Conservation (phyloP, 2,888 invertebrate species). For the Netelia fuscicornis region DNA sequence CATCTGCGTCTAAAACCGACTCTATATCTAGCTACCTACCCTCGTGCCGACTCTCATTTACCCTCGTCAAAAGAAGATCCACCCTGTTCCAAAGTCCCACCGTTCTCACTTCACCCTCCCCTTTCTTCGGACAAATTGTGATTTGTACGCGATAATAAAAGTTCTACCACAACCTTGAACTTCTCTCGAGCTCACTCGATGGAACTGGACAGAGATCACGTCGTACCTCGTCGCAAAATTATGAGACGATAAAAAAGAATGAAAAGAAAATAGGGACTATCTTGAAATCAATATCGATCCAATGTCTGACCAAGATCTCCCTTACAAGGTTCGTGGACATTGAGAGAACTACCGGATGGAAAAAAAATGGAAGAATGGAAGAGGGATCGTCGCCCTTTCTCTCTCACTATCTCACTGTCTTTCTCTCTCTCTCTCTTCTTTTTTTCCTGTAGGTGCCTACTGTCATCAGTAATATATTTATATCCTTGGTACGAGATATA, state of each 20-base stretch:
- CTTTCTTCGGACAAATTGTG: conserved; percentile 66
- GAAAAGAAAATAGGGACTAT: conserved; percentile 13
- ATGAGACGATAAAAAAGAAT: conserved; percentile 11
- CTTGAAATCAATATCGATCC: neutral
- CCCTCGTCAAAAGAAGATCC: conserved; percentile 56
- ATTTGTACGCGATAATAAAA: conserved; percentile 73
- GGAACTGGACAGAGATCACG: neutral
- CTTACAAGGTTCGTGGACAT: conserved; percentile 24
- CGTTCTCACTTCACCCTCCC: neutral
- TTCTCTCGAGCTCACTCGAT: neutral
- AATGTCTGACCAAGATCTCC: conserved; percentile 10
- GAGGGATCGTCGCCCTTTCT: neutral
- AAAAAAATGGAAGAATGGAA: neutral
- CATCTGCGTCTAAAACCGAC: neutral
- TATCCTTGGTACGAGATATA: conserved; percentile 72
- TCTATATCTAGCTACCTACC: conserved; percentile 29
- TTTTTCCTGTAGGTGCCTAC: conserved; percentile 43
- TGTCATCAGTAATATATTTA: conserved; percentile 76
- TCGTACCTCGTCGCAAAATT: conserved; percentile 11
- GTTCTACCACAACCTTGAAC: conserved; percentile 65
- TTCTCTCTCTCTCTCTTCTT: conserved; percentile 6
- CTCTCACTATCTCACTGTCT: neutral
- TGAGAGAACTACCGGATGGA: neutral
- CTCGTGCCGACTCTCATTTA: conserved; percentile 49
- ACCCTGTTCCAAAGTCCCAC: neutral